Evolutionary conservation across 2,797 vertebrate genomes (phyloP), one percentile per base, ranked within the genome.

Genomic region (Squalus acanthias): DNA sequence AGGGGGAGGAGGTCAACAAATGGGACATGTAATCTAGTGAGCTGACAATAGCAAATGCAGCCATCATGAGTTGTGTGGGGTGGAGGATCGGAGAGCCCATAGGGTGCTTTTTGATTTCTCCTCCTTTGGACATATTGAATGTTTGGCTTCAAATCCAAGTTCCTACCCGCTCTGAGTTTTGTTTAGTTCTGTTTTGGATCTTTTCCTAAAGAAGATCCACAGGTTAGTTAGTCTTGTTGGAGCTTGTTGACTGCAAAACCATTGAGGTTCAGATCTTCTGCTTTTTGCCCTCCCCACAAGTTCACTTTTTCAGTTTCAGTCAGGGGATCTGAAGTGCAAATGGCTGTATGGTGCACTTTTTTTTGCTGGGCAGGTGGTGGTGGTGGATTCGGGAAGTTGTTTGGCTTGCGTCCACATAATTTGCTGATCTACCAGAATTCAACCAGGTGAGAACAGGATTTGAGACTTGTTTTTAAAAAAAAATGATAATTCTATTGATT

Each of bases 221-320:
- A 91, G 60, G 57, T 92, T 92, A n/a, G 63, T 20, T 65, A 33
- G 60, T 65, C 29, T 50, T 65, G 53, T n/a, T 92, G 89, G 53
- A 63, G 29, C 17, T 4, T 85, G 82, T 60, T 63, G 57, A 92
- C 26, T 92, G 63, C 10, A 57, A 65, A 92, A 60, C 88, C 60
- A 24, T 65, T 13, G 1, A n/a, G 57, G 65, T 92, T 91, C 17
- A 46, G 17, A n/a, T 13, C 33, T 33, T 92, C 89, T 33, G 29
- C 63, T 92, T 63, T 63, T 13, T 33, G 6, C 17, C 89, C 89
- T 65, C 9, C 33, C 29, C 60, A 60, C 33, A 65, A 60, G 29
- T 57, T 92, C 57, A 65, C 33, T 65, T 92, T 92, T 92, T 65
- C 89, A 92, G 89, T 92, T 92, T 92, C 57, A 92, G 29, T 65